phyloP scores from a whole-genome alignment of 2,888 invertebrate genomes.

The Myopa testacea region DNA sequence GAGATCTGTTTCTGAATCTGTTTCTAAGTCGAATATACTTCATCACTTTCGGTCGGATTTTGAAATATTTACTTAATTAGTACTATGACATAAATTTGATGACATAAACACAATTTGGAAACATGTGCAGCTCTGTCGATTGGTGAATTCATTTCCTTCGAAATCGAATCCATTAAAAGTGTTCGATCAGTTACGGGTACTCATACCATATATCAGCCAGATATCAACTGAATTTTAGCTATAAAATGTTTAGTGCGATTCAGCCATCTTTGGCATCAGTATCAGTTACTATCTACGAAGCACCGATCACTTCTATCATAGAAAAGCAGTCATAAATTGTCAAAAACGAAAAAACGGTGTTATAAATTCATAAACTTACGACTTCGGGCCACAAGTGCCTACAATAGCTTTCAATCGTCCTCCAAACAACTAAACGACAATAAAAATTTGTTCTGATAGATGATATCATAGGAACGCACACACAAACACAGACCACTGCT shows the following conservation, averaged over 20 bases:
- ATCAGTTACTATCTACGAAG: slow-evolving; percentile 40
- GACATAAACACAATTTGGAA: too few species aligned
- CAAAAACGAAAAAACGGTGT: slow-evolving; percentile 54
- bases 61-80: too few species aligned
- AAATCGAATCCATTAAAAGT: too few species aligned
- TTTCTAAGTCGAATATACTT: too few species aligned
- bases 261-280: slow-evolving; percentile 42
- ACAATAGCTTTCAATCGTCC: slow-evolving; percentile 40
- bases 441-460: slow-evolving; percentile 49
- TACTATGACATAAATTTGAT: too few species aligned
- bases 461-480: slow-evolving; percentile 47
- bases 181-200: too few species aligned
- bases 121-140: too few species aligned
- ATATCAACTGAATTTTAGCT: slow-evolving; percentile 22
- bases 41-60: too few species aligned
- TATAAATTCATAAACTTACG: slow-evolving; percentile 51
- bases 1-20: too few species aligned
- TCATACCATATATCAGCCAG: background rate
- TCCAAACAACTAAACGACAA: slow-evolving; percentile 35
- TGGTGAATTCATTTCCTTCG: too few species aligned
- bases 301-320: slow-evolving; percentile 43
- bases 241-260: slow-evolving; percentile 6
- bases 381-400: slow-evolving; percentile 33
- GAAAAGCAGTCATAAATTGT: slow-evolving; percentile 56
- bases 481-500: background rate